Base-by-base conservation (phyloP, 1,140 invertebrate genomes). In the Aphaenogaster rudis region DNA sequence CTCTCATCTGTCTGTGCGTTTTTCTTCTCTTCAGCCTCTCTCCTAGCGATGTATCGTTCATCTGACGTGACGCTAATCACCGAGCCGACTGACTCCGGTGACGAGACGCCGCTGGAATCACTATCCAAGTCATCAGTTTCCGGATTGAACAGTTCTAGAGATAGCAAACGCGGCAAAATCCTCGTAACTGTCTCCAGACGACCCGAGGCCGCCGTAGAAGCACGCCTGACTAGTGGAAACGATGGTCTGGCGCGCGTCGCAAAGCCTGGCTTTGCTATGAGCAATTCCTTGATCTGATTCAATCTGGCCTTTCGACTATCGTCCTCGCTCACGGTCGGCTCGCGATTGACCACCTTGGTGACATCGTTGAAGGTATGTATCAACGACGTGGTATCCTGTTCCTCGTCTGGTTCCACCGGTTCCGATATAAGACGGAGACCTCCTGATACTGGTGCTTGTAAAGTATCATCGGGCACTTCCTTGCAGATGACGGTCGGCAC, bases 91-190 rank as follows among this genome's bases (percentile, higher is more conserved):
- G 98, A 98, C 92, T 98, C 98, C 3, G 98, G 98, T 0, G 98
- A 98, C 0, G 98, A 98, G 2, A 98, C 97, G 28, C 98, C 98
- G 88, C 97, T 98, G 1, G 98, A 98, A 93, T 98, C 98, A 90
- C 98, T 98, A 92, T 98, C 98, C 94, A 98, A 96, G 91, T 99
- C 98, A 93, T 99, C 98, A 8, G 97, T 98, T 92, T 98, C 98
- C 1, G 98, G 98, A 95, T 99, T 98, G 91, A 98, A 99, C 7
- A 98, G 95, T 93, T 98, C 98, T 72, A 98, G 94, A 2, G 97
- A 97, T 78, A 98, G 95, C 15, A 98, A 93, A 78, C 97, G 97
- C 0, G 97, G 97, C 52, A 97, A 39, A 1, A 95, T 77, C 86
- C 96, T 96, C 61, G 95, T 96, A 0, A 96, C 94, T 0, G 95